Conservation (phyloP, 2,888 invertebrate genomes). For the Acronicta aceris region DNA sequence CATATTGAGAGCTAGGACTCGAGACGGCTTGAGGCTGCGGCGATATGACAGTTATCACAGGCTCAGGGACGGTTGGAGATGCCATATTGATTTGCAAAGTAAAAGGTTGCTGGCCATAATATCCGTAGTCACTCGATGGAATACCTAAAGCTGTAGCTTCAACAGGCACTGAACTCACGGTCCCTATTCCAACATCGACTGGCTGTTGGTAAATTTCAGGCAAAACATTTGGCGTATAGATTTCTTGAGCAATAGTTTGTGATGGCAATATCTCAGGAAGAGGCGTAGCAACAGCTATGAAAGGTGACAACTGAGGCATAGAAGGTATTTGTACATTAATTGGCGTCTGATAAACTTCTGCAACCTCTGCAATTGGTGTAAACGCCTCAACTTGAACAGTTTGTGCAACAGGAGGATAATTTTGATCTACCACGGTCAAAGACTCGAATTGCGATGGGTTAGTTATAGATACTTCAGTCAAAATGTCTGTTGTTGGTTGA, state of each 20-base stretch:
- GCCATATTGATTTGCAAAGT: constrained; percentile 71
- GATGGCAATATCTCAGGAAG: constrained; percentile 11
- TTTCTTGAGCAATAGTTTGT: constrained; percentile 20
- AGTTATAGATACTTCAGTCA: neutral
- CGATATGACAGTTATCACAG: constrained; percentile 61
- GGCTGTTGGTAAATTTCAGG: neutral
- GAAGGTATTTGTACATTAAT: constrained; percentile 29
- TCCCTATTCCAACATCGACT: constrained; percentile 6
- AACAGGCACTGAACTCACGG: constrained; percentile 12
- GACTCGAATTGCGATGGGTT: constrained; percentile 19
- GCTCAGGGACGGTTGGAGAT: constrained; percentile 59
- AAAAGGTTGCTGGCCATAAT: constrained; percentile 55
- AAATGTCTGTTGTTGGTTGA: neutral
- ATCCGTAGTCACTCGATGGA: constrained; percentile 4
- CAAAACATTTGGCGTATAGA: constrained; percentile 4
- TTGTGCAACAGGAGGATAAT: constrained; percentile 10
- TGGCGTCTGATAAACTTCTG: constrained; percentile 28
- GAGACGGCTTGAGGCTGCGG: constrained; percentile 40
- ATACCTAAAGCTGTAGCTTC: constrained; percentile 4
- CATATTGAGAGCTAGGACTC: constrained; percentile 24
- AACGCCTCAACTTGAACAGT: constrained; percentile 8
- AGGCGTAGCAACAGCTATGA: constrained; percentile 2
- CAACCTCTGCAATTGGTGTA: neutral
- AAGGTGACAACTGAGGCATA: constrained; percentile 15
- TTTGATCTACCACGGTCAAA: constrained; percentile 22